phyloP scores from a whole-genome alignment of 2,797 vertebrate genomes.

The Malurus splendens region DNA sequence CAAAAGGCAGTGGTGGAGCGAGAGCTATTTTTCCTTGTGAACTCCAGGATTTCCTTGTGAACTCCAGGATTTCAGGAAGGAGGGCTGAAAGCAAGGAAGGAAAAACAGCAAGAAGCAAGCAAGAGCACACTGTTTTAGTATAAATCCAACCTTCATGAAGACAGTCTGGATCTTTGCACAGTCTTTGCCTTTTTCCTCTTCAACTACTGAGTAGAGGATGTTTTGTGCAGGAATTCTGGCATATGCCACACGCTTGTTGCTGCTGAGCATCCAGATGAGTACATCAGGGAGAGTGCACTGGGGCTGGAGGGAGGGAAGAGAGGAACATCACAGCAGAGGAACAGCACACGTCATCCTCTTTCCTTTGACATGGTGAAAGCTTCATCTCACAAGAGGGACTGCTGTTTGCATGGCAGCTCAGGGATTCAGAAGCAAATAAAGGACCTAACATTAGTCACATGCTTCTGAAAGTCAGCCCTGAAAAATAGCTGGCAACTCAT shows the following conservation, averaged over 20 bases:
- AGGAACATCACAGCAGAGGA: neutral
- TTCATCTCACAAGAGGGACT: neutral
- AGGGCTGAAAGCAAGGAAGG: neutral
- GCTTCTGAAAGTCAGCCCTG: neutral
- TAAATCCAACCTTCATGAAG: constrained; percentile 81
- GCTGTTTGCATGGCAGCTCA: neutral
- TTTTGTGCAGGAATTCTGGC: constrained; percentile 81
- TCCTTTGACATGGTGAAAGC: neutral
- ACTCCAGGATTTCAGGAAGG: neutral
- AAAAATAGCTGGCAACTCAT: neutral
- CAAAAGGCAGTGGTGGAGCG: neutral
- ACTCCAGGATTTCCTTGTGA: neutral
- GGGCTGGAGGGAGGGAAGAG: constrained; percentile 71
- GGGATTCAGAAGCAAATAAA: neutral
- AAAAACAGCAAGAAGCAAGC: neutral
- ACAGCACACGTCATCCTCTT: neutral
- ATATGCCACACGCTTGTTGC: constrained; percentile 79
- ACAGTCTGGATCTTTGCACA: constrained; percentile 85
- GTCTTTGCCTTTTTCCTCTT: constrained; percentile 88
- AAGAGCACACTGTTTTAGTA: neutral
- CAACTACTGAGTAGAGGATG: constrained; percentile 87
- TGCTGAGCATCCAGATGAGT: constrained; percentile 88
- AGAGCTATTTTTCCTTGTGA: neutral
- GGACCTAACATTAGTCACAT: neutral
- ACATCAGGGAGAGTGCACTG: constrained; percentile 87